These are phyloP conservation scores for Brachyopa scutellaris DNA, from an alignment of 2,888 invertebrate species.

Conservation along the genomic window DNA sequence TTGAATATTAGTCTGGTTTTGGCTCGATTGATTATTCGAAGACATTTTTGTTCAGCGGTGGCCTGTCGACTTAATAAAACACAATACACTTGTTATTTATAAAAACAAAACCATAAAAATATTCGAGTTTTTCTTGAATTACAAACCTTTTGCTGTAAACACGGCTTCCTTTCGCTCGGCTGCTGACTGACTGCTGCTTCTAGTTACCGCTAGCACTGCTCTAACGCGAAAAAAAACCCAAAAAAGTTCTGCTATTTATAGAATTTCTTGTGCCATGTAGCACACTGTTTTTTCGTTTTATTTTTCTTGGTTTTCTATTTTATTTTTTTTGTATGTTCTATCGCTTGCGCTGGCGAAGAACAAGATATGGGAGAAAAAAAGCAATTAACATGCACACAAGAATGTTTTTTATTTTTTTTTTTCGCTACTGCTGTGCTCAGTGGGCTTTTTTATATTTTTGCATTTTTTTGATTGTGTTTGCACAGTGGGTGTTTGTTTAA, in stretches of 20 bases:
- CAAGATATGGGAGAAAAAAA: conserved; percentile 59
- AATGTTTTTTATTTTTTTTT: conserved; percentile 53
- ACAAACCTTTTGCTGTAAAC: conserved; percentile 63
- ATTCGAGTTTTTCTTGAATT: conserved; percentile 7
- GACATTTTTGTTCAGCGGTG: conserved; percentile 76
- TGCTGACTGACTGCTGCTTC: conserved; percentile 46
- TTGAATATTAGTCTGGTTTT: conserved; percentile 74
- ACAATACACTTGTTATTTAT: conserved; percentile 20
- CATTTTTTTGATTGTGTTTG: conserved; percentile 51
- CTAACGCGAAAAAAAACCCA: conserved; percentile 39
- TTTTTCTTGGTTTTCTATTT: conserved; percentile 13
- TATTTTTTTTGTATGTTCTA: conserved; percentile 23
- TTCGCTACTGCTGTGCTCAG: conserved; percentile 33
- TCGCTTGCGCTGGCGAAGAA: conserved; percentile 57
- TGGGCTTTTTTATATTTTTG: conserved; percentile 59
- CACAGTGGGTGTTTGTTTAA: conserved; percentile 37
- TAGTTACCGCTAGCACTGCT: conserved; percentile 59
- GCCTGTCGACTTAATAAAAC: conserved; percentile 25
- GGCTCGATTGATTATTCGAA: conserved; percentile 80
- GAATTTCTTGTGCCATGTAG: conserved; percentile 68
- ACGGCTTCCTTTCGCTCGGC: conserved; percentile 49
- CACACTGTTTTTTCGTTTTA: conserved; percentile 60
- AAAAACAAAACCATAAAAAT: background rate
- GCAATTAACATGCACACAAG: conserved; percentile 69
- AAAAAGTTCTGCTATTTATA: conserved; percentile 70